A percentile compares a stretch with the other conserved stretches of the same genome.
phyloP scores from a whole-genome alignment of 2,797 vertebrate species.

The Microchirus variegatus region DNA sequence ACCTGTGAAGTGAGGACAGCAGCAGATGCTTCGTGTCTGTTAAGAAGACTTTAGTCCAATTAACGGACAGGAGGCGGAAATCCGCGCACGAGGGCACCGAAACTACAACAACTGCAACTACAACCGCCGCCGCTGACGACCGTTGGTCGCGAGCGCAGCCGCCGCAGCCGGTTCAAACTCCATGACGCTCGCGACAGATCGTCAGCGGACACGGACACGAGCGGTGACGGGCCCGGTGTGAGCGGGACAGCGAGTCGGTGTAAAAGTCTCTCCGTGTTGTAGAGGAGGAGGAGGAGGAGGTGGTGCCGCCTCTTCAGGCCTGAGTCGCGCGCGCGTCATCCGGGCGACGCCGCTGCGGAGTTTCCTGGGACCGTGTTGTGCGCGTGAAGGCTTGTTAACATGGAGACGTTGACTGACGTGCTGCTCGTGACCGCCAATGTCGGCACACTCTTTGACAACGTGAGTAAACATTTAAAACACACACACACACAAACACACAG shows the following conservation, averaged over 20 bases:
- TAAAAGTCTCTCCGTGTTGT: too few species aligned
- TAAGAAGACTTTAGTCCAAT: constrained; percentile 73
- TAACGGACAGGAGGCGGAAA: constrained; percentile 54
- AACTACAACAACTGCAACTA: constrained; percentile 6
- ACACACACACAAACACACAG: too few species aligned
- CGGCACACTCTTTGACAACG: constrained; percentile 85
- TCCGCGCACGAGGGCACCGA: constrained; percentile 19
- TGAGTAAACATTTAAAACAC: constrained; percentile 66
- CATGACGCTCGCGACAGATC: too few species aligned
- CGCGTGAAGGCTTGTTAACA: constrained; percentile 53
- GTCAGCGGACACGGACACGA: too few species aligned
- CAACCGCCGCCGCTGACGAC: constrained; percentile 36
- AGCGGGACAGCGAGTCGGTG: too few species aligned
- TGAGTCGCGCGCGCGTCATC: constrained; percentile 22
- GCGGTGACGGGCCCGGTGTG: too few species aligned
- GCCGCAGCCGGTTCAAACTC: too few species aligned
- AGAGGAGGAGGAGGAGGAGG: too few species aligned
- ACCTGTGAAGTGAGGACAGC: constrained; percentile 2
- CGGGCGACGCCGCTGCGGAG: not conserved
- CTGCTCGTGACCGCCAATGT: constrained; percentile 87
- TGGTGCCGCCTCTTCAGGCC: constrained; percentile 3
- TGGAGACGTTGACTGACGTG: constrained; percentile 78
- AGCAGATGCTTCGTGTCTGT: constrained; percentile 63
- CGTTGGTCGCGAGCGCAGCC: not conserved
- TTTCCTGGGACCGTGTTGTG: constrained; percentile 21